These are phyloP conservation scores for Syngnathus acus DNA, from an alignment of 2,797 vertebrate species.

Conservation along the genomic window DNA sequence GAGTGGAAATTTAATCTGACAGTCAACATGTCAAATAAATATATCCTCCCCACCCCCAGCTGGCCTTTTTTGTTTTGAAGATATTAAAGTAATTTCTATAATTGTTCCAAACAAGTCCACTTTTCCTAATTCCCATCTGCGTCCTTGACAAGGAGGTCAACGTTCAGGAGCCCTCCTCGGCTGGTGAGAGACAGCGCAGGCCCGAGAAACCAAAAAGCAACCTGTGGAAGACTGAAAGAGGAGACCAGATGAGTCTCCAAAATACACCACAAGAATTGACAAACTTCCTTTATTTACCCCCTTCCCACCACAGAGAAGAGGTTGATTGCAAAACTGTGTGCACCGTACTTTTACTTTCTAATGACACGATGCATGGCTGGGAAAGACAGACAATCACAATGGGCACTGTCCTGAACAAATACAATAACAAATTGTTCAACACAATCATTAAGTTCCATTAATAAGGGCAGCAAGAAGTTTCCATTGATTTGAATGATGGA, in stretches of 20 bases:
- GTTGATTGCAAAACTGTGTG: not conserved
- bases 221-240: not conserved
- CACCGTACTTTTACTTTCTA: not conserved
- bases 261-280: not conserved
- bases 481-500: not conserved
- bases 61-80: constrained; percentile 73
- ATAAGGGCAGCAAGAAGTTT: not conserved
- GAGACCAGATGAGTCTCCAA: not conserved
- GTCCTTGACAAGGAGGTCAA: constrained; percentile 75
- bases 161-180: constrained; percentile 51
- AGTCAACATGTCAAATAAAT: constrained; percentile 76
- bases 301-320: not conserved
- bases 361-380: no score
- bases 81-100: constrained; percentile 89
- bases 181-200: constrained; percentile 30
- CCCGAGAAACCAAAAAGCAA: constrained; percentile 46
- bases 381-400: no score
- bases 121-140: constrained; percentile 84
- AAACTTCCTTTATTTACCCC: not conserved
- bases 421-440: no score
- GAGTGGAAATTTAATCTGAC: constrained; percentile 82
- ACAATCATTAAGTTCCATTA: not conserved
- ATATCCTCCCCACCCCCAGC: constrained; percentile 43
- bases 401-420: no score
- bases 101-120: constrained; percentile 85